Evolutionary conservation across 2,888 invertebrate species (phyloP).

Genomic region (Harpalus rubripes): DNA sequence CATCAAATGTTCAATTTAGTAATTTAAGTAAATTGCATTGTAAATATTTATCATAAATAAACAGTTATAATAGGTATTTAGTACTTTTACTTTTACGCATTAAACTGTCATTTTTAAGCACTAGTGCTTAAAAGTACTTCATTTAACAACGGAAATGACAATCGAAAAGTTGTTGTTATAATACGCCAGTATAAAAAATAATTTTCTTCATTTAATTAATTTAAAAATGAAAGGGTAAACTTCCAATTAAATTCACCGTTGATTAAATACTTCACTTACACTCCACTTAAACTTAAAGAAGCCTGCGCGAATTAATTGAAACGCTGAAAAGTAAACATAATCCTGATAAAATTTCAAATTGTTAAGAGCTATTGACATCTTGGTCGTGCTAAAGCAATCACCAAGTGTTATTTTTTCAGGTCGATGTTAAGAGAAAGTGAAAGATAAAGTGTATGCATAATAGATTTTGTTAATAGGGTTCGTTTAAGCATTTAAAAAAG

Average conservation of each 20-base stretch:
- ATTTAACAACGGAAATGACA: too few species aligned
- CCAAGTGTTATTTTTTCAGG: background rate
- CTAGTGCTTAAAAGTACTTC: too few species aligned
- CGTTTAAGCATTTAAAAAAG: slow-evolving; percentile 29
- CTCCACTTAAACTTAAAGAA: background rate
- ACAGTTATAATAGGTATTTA: too few species aligned
- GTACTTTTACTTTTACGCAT: too few species aligned
- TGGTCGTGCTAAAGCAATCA: background rate
- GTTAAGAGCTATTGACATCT: background rate
- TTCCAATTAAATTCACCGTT: background rate
- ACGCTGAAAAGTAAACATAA: background rate
- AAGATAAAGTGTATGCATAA: slow-evolving; percentile 15
- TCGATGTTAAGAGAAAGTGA: slow-evolving; percentile 8
- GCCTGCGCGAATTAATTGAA: background rate
- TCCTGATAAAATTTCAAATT: background rate
- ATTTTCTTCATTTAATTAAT: too few species aligned
- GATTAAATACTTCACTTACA: background rate
- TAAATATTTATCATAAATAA: too few species aligned
- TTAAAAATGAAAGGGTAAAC: background rate
- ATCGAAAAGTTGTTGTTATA: too few species aligned
- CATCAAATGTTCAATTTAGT: too few species aligned
- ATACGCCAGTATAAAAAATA: too few species aligned
- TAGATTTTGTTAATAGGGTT: slow-evolving; percentile 31
- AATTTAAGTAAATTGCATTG: too few species aligned
- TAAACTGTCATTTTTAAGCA: too few species aligned